phyloP scores from a whole-genome alignment of 2,888 invertebrate genomes.

The Andrena hattorfiana region DNA sequence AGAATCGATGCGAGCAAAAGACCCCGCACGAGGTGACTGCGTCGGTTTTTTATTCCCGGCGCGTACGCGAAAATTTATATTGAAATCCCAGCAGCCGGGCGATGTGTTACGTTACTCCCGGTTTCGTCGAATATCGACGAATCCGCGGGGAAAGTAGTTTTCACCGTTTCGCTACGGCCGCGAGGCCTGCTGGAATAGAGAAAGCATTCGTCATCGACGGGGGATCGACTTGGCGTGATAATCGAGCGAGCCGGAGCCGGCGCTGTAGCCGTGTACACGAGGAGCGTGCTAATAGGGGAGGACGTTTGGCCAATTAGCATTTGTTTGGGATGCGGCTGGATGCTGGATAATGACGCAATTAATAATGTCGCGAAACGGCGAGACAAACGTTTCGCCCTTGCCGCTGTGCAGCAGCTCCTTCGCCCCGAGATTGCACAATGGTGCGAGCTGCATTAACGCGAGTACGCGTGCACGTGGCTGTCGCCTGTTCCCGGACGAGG shows the following conservation, averaged over 20 bases:
- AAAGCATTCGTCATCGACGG: conserved; percentile 21
- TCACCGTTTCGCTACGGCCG: background rate
- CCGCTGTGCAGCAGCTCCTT: conserved; percentile 22
- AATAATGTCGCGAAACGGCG: conserved; percentile 66
- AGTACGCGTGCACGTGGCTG: conserved; percentile 27
- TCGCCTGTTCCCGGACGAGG: conserved; percentile 30
- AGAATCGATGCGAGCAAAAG: conserved; percentile 26
- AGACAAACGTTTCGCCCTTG: conserved; percentile 48
- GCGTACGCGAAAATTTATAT: conserved; percentile 48
- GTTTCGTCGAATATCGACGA: conserved; percentile 40
- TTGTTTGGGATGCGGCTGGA: conserved; percentile 60
- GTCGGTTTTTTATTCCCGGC: conserved; percentile 43
- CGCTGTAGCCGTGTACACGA: background rate
- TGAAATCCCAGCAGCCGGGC: conserved; percentile 36
- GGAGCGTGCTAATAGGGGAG: conserved; percentile 30
- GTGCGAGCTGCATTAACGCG: conserved; percentile 15
- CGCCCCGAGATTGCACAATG: background rate
- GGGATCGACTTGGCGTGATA: conserved; percentile 27
- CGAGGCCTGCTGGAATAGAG: background rate
- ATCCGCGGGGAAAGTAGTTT: conserved; percentile 26
- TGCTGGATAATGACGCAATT: conserved; percentile 65
- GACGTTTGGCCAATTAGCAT: conserved; percentile 60
- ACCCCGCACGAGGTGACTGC: conserved; percentile 36
- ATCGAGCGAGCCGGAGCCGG: conserved; percentile 10
- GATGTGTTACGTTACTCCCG: background rate